phyloP scores from a whole-genome alignment of 2,888 invertebrate species.

The Germaria angustata region DNA sequence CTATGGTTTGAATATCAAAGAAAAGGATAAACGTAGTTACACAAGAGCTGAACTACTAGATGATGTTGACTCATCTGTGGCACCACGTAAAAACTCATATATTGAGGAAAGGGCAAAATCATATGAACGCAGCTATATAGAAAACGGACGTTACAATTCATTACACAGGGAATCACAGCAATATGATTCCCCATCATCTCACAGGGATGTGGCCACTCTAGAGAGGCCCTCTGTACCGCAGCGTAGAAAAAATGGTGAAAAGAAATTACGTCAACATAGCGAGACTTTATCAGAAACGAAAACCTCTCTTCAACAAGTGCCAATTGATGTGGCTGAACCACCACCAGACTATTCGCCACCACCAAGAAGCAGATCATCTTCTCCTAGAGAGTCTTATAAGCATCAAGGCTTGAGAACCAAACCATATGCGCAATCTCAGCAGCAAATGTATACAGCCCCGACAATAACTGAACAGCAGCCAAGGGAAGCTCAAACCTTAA shows the following conservation, averaged over 20 bases:
- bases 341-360: constrained; percentile 88
- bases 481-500: constrained; percentile 74
- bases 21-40: constrained; percentile 68
- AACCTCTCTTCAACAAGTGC: constrained; percentile 75
- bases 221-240: constrained; percentile 84
- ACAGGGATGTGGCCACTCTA: constrained; percentile 75
- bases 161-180: constrained; percentile 79
- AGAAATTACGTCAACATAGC: constrained; percentile 81
- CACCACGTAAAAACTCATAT: constrained; percentile 55
- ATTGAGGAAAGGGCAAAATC: constrained; percentile 71
- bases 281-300: constrained; percentile 79
- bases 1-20: constrained; percentile 70
- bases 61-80: constrained; percentile 52
- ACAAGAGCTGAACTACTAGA: constrained; percentile 66
- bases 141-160: constrained; percentile 78
- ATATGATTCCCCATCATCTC: constrained; percentile 82
- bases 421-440: constrained; percentile 48
- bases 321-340: constrained; percentile 82
- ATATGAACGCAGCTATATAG: constrained; percentile 69
- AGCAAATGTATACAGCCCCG: constrained; percentile 40
- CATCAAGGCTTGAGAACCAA: constrained; percentile 39
- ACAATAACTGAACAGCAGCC: constrained; percentile 36
- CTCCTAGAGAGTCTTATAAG: constrained; percentile 75
- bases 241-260: constrained; percentile 83
- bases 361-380: constrained; percentile 79